These are phyloP conservation scores for Sarcophaga rosellei DNA, from an alignment of 2,888 invertebrate genomes.

Conservation along the genomic window DNA sequence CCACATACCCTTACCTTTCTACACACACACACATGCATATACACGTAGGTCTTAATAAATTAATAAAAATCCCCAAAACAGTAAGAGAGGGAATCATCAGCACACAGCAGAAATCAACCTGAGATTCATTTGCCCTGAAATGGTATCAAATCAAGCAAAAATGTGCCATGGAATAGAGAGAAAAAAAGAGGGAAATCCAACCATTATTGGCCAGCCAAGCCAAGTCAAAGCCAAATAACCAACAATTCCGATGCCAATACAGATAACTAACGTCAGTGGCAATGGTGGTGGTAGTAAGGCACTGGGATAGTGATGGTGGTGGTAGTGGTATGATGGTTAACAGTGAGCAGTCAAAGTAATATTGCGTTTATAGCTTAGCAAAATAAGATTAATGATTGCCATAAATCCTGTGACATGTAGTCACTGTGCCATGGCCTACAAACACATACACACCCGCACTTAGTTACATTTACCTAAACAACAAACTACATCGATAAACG, in stretches of 20 bases:
- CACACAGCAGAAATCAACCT: constrained; percentile 63
- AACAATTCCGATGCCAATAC: background rate
- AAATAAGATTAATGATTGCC: constrained; percentile 81
- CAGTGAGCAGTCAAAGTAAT: constrained; percentile 62
- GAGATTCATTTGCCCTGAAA: constrained; percentile 54
- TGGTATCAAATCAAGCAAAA: constrained; percentile 54
- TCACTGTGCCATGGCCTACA: constrained; percentile 69
- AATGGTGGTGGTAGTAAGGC: background rate
- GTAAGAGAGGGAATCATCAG: constrained; percentile 20
- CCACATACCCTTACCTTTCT: constrained; percentile 28
- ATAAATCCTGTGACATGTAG: constrained; percentile 79
- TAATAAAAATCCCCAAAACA: constrained; percentile 69
- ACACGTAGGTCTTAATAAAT: constrained; percentile 69
- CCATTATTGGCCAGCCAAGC: no score
- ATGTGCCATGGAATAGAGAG: background rate
- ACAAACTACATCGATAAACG: no score
- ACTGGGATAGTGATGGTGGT: background rate
- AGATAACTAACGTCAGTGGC: background rate
- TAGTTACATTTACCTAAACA: background rate
- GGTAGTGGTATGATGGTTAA: constrained; percentile 27
- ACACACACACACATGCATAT: constrained; percentile 59
- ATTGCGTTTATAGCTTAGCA: constrained; percentile 69
- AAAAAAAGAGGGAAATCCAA: background rate
- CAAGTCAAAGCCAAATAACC: background rate
- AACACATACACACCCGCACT: constrained; percentile 62